These are phyloP conservation scores for Troilus luridus DNA, from an alignment of 2,888 invertebrate species.

Conservation along the genomic window DNA sequence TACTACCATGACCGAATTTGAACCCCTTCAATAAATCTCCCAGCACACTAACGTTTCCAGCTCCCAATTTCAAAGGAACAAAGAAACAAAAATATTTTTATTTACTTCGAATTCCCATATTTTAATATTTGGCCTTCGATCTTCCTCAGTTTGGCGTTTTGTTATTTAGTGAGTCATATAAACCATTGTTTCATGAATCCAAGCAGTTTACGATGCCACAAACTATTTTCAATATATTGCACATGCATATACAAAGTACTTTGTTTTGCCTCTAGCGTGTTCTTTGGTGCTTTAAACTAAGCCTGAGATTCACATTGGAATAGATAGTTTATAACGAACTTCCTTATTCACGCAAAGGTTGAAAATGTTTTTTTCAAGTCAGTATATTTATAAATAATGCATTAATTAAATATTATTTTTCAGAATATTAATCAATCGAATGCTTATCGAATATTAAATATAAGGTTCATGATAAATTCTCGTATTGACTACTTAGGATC, in stretches of 20 bases:
- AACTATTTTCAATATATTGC: neutral
- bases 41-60: too few species aligned
- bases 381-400: neutral
- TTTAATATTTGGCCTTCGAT: neutral
- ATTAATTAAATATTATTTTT: neutral
- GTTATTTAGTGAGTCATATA: neutral
- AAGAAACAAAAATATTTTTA: neutral
- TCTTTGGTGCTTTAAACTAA: neutral
- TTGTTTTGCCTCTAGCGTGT: neutral
- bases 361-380: neutral
- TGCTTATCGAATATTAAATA: neutral
- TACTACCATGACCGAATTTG: too few species aligned
- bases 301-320: neutral
- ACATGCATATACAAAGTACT: neutral
- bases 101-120: neutral
- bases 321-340: neutral
- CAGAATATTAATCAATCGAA: neutral
- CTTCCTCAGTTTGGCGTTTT: neutral
- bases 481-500: too few species aligned
- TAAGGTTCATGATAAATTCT: too few species aligned
- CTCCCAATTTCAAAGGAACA: too few species aligned
- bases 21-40: too few species aligned
- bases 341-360: neutral
- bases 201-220: neutral
- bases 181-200: neutral